Base-by-base conservation (phyloP, 2,797 vertebrate species). In the Menidia menidia region DNA sequence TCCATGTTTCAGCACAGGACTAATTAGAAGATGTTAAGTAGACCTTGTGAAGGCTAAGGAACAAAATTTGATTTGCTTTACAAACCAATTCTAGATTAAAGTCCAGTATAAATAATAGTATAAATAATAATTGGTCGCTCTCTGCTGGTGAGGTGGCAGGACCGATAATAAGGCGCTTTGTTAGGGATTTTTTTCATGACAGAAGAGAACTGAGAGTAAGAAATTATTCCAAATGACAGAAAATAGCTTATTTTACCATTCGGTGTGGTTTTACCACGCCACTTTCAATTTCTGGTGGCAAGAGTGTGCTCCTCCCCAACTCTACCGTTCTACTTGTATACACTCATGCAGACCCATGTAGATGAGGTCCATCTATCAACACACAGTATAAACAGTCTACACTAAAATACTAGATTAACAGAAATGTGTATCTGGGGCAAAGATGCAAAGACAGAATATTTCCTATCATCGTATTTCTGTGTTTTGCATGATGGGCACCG, bases 81-180 rank as follows among this genome's bases (percentile, higher is more conserved):
- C 42, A 82, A 87, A 87, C 62, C 47, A 78, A 87, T 85, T 75
- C 31, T 82, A 18, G 66, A 78, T 44, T 45, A 16, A 75, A 83
- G 71, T 81, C 50, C 44, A 52, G 65, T 41, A 19, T 56, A 59
- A 76, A 78, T 55, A 70, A n/a, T n/a, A 52, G 65, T 41, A 19
- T 56, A 59, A 76, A 78, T 55, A 70, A n/a, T n/a, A n/a, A 54
- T 73, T 82, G 72, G 64, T 80, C 57, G 15, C 78, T 83, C 64
- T 81, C 80, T 86, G 88, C 85, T 89, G 85, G 83, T 85, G 82
- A 85, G 70, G 76, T 35, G 69, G 82, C 79, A 79, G 85, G 87
- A 80, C 52, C 52, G 59, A 74, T 73, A 68, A 64, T 91, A 92
- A 93, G 92, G 90, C 89, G 90, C 88, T 92, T 92, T 80, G 82